Conservation (phyloP, 2,797 vertebrate species). For the Eulemur albifrons region DNA sequence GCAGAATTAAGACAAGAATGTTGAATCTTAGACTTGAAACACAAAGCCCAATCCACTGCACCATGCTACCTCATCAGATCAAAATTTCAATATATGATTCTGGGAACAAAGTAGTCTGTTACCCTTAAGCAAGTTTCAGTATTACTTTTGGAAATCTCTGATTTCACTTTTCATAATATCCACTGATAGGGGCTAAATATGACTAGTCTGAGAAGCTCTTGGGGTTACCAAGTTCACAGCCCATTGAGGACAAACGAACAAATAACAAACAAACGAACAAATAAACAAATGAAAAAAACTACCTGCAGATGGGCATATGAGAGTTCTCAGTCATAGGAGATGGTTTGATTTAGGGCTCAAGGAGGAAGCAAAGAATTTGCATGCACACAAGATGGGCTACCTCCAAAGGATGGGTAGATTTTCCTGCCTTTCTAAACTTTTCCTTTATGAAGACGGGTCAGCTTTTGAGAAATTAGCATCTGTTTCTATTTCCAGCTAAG, state of each 20-base stretch:
- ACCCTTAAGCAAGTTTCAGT: background rate
- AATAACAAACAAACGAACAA: background rate
- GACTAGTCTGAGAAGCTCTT: background rate
- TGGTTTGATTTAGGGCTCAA: background rate
- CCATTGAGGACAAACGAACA: background rate
- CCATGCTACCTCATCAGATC: background rate
- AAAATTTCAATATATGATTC: slow-evolving; percentile 3
- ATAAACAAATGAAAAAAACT: too few species aligned
- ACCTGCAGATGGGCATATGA: background rate
- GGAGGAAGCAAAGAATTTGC: slow-evolving; percentile 79
- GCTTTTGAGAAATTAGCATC: slow-evolving; percentile 36
- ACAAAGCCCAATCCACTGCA: background rate
- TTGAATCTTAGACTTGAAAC: background rate
- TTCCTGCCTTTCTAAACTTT: slow-evolving; percentile 67
- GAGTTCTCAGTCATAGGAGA: background rate
- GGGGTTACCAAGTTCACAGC: background rate
- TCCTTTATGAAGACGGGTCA: background rate
- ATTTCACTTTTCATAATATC: background rate
- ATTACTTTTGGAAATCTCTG: background rate
- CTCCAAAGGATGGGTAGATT: slow-evolving; percentile 66
- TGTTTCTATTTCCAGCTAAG: slow-evolving; percentile 82
- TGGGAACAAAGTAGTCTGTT: background rate
- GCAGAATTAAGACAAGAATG: background rate
- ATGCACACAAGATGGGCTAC: slow-evolving; percentile 66
- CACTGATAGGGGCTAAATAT: background rate